phyloP scores from a whole-genome alignment of 2,888 invertebrate species.

The Drosophila pseudotakahashii region DNA sequence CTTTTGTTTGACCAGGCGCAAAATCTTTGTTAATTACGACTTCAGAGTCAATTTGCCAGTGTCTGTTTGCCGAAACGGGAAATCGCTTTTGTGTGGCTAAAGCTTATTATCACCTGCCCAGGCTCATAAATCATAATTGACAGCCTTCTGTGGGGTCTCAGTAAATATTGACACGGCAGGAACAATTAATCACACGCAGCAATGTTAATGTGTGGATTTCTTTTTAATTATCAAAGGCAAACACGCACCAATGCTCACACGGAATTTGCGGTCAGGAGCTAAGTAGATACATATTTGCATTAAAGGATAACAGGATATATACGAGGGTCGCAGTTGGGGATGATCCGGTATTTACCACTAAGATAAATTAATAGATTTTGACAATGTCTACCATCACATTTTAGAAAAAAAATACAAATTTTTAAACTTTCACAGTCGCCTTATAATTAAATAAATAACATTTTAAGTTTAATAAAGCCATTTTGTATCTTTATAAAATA shows the following conservation, averaged over 20 bases:
- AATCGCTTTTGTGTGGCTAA: conserved; percentile 19
- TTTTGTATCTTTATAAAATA: not conserved
- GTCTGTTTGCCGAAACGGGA: conserved; percentile 20
- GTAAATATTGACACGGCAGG: conserved; percentile 56
- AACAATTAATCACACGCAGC: conserved; percentile 56
- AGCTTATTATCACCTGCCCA: conserved; percentile 25
- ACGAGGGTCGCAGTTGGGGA: not conserved
- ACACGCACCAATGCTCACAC: conserved; percentile 3
- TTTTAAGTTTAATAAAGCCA: too few relatives aligned
- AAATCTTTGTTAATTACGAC: conserved; percentile 59
- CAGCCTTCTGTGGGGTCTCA: conserved; percentile 15
- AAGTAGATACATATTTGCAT: not conserved
- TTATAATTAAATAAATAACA: too few relatives aligned
- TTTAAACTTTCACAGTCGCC: too few relatives aligned
- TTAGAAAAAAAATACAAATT: too few relatives aligned
- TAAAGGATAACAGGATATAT: too few relatives aligned
- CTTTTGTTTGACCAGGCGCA: conserved; percentile 26
- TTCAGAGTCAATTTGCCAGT: conserved; percentile 51
- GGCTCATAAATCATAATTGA: conserved; percentile 66
- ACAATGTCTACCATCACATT: too few relatives aligned
- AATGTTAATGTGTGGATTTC: conserved; percentile 27
- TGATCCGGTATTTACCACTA: too few relatives aligned
- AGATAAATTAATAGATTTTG: too few relatives aligned
- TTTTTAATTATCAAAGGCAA: conserved; percentile 44
- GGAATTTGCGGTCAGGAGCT: conserved; percentile 3